These are phyloP conservation scores for Trigoniulus corallinus DNA, from an alignment of 1,140 invertebrate species.

Conservation along the genomic window DNA sequence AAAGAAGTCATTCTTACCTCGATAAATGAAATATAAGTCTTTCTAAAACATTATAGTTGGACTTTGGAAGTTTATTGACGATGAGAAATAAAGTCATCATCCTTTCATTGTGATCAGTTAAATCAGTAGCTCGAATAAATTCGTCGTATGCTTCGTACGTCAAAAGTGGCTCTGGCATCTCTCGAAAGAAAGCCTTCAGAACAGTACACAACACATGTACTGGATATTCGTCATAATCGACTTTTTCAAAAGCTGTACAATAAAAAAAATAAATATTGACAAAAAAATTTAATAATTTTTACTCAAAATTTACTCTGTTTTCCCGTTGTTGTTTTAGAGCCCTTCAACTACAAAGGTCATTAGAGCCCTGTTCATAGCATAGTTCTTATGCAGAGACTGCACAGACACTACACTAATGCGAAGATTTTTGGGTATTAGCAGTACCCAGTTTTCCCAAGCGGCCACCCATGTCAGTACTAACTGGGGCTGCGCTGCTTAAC, in stretches of 20 bases:
- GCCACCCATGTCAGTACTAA: no score
- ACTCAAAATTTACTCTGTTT: not conserved
- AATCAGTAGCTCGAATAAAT: constrained; percentile 64
- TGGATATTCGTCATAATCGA: constrained; percentile 36
- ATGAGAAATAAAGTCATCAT: constrained; percentile 69
- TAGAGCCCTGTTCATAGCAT: no score
- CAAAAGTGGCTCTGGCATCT: constrained; percentile 80
- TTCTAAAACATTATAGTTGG: constrained; percentile 82
- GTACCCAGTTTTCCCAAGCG: no score
- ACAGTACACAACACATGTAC: constrained; percentile 81
- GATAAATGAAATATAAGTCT: constrained; percentile 84
- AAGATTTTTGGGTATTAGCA: no score
- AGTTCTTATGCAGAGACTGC: no score
- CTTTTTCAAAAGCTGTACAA: constrained; percentile 38
- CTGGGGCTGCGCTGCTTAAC: no score
- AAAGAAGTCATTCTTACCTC: no score
- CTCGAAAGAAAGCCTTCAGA: constrained; percentile 79
- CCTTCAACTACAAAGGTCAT: no score
- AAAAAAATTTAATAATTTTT: not conserved
- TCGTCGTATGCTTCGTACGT: constrained; percentile 90
- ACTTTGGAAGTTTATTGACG: constrained; percentile 70
- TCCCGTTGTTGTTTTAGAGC: no score
- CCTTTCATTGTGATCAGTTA: constrained; percentile 62
- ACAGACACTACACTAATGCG: no score
- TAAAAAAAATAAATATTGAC: constrained; percentile 2